Base-by-base conservation (phyloP, 1,140 invertebrate species). In the Calliopsis andreniformis region DNA sequence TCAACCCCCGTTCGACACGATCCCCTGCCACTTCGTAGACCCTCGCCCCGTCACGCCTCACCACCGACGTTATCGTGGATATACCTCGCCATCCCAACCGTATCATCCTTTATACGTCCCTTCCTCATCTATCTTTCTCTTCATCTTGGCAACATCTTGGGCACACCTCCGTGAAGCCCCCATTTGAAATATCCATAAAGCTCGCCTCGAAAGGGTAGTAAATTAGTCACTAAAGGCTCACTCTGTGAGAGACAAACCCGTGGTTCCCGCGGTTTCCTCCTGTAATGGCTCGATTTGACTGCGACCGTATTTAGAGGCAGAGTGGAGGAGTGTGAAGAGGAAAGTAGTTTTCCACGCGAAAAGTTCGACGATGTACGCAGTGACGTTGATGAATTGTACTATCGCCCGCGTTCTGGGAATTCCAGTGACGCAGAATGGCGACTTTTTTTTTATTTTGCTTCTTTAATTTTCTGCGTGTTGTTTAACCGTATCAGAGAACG, bases 181-280 rank as follows among this genome's bases (percentile, higher is more conserved):
- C 2, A 16, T 28, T 18, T 66, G 8, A 73, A 73, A 76, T 76
- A 58, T 55, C 63, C 43, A 28, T 56, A 51, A 69, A 69, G 25
- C 30, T 39, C 30, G 18, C 16, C n/a, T 16, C n/a, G 20, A 56
- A 35, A 56, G 39, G 42, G 30, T 69, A 61, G n/a, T 69, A 69
- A 76, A 76, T 76, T 76, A 76, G 56, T 53, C 55, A 32, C 55
- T n/a, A 16, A 75, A 45, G 16, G 8, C 14, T 55, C 12, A 3
- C 25, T 47, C 16, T 7, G 6, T 28, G 51, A 6, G 20, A 51
- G 5, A 32, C 18, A 16, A 39, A 43, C n/a, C 7, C 16, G 20
- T 39, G 25, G 18, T 20, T 28, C 20, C 0, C 7, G 30, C 23
- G 18, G 51, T 53, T 58, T 18, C 47, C 18, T 14, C 47, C 35